Evolutionary conservation across 2,113 vertebrate genomes (phyloP).

Genomic region (Centrocercus urophasianus): DNA sequence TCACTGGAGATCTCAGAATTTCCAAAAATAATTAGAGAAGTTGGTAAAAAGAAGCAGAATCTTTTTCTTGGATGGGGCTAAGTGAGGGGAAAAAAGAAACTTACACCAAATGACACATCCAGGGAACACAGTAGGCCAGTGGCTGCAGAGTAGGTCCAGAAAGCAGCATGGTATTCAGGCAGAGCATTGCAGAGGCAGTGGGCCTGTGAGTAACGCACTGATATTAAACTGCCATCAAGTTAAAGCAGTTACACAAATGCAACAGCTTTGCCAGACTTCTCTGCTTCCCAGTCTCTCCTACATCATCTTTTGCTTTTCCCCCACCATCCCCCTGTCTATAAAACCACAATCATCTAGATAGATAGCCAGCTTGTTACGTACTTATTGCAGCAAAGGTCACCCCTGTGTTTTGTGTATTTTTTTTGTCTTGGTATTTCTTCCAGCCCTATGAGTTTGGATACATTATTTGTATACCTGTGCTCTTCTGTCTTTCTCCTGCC

Average conservation of each 20-base stretch:
- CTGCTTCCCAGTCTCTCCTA: background rate
- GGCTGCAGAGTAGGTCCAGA: background rate
- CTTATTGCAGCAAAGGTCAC: background rate
- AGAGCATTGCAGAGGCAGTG: background rate
- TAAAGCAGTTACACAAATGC: background rate
- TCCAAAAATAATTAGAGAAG: background rate
- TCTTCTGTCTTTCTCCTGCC: background rate
- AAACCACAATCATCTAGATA: background rate
- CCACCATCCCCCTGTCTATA: background rate
- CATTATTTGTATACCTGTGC: accelerated
- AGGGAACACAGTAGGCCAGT: background rate
- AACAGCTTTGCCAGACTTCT: background rate
- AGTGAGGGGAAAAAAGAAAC: background rate
- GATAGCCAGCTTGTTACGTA: background rate
- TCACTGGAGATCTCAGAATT: background rate
- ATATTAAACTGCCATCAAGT: background rate
- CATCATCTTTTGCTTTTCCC: background rate
- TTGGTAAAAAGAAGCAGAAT: background rate
- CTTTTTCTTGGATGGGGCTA: background rate
- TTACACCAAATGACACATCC: background rate
- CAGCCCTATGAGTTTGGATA: background rate
- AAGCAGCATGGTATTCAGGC: background rate
- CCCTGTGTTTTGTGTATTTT: background rate
- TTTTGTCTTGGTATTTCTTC: accelerated
- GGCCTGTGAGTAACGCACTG: accelerated